Conservation (phyloP, 2,113 vertebrate genomes). For the Opisthocomus hoazin region DNA sequence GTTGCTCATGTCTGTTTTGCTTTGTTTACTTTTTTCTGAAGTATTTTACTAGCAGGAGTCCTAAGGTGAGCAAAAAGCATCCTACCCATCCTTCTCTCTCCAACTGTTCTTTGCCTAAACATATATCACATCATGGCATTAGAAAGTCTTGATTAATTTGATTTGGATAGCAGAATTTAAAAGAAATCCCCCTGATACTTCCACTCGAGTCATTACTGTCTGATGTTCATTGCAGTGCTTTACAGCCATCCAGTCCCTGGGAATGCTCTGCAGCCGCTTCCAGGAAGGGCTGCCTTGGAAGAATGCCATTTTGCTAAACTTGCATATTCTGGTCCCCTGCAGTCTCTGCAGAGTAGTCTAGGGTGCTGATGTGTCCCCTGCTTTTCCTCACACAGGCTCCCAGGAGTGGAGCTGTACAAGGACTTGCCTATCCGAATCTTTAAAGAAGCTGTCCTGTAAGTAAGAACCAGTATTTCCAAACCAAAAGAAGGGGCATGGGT, state of each 20-base stretch:
- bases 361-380: not conserved
- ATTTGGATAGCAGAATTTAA: not conserved
- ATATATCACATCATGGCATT: not conserved
- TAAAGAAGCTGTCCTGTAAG: not conserved
- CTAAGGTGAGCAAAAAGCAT: not conserved
- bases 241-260: not conserved
- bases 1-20: not conserved
- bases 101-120: not conserved
- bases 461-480: not conserved
- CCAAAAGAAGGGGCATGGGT: fast-evolving
- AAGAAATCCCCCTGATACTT: not conserved
- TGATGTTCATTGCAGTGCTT: not conserved
- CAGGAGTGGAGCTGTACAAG: not conserved
- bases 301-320: not conserved
- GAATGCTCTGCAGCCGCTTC: not conserved
- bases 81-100: not conserved
- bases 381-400: not conserved
- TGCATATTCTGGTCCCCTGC: not conserved
- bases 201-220: fast-evolving
- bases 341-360: not conserved
- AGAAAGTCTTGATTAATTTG: not conserved
- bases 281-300: not conserved
- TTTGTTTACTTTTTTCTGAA: not conserved
- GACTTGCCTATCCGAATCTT: not conserved
- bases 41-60: not conserved